phyloP scores from a whole-genome alignment of 2,888 invertebrate species.

The Cartodere bifasciata region DNA sequence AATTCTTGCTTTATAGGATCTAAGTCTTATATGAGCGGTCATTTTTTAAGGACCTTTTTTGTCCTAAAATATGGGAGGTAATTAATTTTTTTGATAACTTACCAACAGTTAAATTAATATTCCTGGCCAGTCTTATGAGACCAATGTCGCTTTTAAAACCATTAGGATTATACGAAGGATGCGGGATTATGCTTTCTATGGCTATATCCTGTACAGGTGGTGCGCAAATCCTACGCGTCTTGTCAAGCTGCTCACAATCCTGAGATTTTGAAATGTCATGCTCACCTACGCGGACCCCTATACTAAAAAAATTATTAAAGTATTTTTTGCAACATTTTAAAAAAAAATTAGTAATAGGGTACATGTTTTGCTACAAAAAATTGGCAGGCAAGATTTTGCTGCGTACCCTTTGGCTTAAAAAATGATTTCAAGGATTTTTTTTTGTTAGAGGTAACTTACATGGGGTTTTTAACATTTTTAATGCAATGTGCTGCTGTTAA shows the following conservation, averaged over 20 bases:
- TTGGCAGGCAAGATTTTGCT: no score
- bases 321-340: no score
- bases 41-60: no score
- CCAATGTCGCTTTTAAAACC: constrained; percentile 47
- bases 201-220: constrained; percentile 39
- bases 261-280: constrained; percentile 37
- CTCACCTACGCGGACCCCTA: constrained; percentile 51
- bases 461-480: constrained; percentile 21
- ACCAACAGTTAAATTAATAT: constrained; percentile 31
- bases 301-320: constrained; percentile 34
- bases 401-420: no score
- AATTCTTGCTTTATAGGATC: no score
- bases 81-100: no score
- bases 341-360: no score
- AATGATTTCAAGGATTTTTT: no score
- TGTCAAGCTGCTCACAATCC: constrained; percentile 30
- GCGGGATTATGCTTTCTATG: constrained; percentile 38
- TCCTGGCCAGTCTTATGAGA: constrained; percentile 35
- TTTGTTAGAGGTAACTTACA: no score
- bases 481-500: constrained; percentile 49
- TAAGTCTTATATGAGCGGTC: no score
- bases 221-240: constrained; percentile 29
- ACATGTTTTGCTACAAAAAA: constrained; percentile 5
- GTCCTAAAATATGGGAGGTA: no score
- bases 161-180: constrained; percentile 39